phyloP scores from a whole-genome alignment of 2,113 vertebrate species.

The Rhinolophus ferrumequinum region DNA sequence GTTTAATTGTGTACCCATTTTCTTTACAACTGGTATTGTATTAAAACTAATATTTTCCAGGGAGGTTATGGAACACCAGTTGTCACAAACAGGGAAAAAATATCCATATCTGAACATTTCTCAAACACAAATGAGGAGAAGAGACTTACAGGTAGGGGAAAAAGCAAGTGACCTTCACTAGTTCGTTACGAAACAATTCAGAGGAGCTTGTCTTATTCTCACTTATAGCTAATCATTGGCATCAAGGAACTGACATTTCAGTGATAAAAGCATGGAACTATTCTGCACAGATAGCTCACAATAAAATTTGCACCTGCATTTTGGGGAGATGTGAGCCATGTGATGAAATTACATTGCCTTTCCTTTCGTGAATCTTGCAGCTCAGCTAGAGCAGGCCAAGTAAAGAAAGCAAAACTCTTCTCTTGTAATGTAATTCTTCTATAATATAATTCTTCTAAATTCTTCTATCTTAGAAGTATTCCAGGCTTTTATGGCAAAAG shows the following conservation, averaged over 20 bases:
- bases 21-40: neutral
- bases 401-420: neutral
- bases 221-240: neutral
- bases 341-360: neutral
- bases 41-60: neutral
- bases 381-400: neutral
- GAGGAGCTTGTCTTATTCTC: neutral
- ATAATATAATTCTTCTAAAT: neutral
- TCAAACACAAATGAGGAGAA: neutral
- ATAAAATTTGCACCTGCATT: neutral
- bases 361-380: neutral
- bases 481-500: neutral
- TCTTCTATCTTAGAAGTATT: neutral
- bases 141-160: neutral
- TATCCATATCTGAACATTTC: neutral
- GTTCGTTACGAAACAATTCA: neutral
- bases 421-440: neutral
- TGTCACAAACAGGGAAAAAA: neutral
- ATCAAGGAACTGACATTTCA: neutral
- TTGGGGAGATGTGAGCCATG: neutral
- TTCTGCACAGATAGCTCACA: neutral
- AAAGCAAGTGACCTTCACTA: neutral
- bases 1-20: conserved; percentile 21
- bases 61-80: neutral
- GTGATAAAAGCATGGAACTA: no score